Percentiles rank a stretch among this genome's conserved stretches.
These are phyloP conservation scores for Brachystomella parvula DNA, from an alignment of 1,140 invertebrate genomes.

Conservation along the genomic window DNA sequence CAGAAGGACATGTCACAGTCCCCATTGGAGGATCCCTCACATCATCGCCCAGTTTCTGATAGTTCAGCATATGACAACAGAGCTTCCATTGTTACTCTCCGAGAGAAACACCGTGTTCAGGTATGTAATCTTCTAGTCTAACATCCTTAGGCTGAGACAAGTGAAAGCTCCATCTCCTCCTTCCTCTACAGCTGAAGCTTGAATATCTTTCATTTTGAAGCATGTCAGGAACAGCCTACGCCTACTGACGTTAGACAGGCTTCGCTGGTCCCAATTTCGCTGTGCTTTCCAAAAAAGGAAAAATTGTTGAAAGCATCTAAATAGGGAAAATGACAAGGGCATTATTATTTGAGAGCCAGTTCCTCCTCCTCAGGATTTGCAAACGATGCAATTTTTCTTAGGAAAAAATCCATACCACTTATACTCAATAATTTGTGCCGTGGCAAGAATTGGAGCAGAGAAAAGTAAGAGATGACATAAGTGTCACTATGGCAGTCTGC, in stretches of 20 bases:
- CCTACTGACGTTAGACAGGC: no score
- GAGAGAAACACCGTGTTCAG: conserved; percentile 41
- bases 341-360: not conserved
- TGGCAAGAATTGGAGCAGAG: no score
- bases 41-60: conserved; percentile 51
- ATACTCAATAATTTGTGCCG: no score
- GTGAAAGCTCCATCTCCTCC: no score
- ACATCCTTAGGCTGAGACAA: no score
- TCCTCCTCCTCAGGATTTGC: not conserved
- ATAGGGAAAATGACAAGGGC: not conserved
- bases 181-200: no score
- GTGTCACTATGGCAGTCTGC: no score
- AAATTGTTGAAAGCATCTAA: not conserved
- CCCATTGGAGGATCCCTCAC: conserved; percentile 44
- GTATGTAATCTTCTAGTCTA: conserved; percentile 24
- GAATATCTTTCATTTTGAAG: no score
- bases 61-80: conserved; percentile 47
- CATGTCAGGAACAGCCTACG: no score
- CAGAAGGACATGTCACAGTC: conserved; percentile 39
- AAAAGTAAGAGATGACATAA: no score
- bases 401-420: not conserved
- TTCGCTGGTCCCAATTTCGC: no score
- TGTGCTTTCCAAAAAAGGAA: not conserved
- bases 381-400: not conserved
- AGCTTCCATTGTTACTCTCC: conserved; percentile 39